Percentiles rank a stretch among this genome's conserved stretches.
These are phyloP conservation scores for Toxotes jaculatrix DNA, from an alignment of 2,113 vertebrate genomes.

Conservation along the genomic window DNA sequence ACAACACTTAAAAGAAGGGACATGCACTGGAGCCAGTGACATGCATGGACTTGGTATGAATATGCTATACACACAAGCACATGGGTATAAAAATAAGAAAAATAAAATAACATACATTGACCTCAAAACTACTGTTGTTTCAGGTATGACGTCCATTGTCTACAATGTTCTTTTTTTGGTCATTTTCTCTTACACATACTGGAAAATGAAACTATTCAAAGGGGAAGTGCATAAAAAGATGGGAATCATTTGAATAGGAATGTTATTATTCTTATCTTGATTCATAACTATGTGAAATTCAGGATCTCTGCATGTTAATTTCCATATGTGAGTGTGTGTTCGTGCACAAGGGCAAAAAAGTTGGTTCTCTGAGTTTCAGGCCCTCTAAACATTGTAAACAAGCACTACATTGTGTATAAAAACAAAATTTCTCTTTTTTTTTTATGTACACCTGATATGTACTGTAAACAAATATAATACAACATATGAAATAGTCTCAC, in stretches of 20 bases:
- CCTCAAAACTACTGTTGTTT: slow-evolving; percentile 39
- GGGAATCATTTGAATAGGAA: slow-evolving; percentile 22
- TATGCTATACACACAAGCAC: slow-evolving; percentile 58
- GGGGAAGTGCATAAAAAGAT: slow-evolving; percentile 28
- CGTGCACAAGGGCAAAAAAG: slow-evolving; percentile 65
- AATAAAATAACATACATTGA: slow-evolving; percentile 27
- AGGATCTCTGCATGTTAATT: slow-evolving; percentile 23
- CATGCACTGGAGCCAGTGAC: slow-evolving; percentile 48
- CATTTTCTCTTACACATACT: slow-evolving; percentile 44
- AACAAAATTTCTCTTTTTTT: slow-evolving; percentile 69
- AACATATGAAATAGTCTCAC: slow-evolving; percentile 64
- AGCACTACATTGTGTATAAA: slow-evolving; percentile 78
- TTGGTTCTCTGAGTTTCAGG: slow-evolving; percentile 75
- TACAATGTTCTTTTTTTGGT: slow-evolving; percentile 42
- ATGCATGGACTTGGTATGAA: slow-evolving; percentile 60
- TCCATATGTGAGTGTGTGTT: slow-evolving; percentile 47
- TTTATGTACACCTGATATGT: slow-evolving; percentile 75
- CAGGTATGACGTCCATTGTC: slow-evolving; percentile 22
- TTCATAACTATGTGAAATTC: slow-evolving; percentile 17
- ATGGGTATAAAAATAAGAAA: slow-evolving; percentile 39
- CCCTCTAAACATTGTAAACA: slow-evolving; percentile 80
- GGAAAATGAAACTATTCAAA: slow-evolving; percentile 44
- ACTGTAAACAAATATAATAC: slow-evolving; percentile 76
- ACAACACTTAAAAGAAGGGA: slow-evolving; percentile 58
- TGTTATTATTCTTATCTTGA: slow-evolving; percentile 12